Evolutionary conservation across 2,113 vertebrate genomes (phyloP), one percentile per base, ranked within the genome.

Genomic region (Benitochromis conjunctus): DNA sequence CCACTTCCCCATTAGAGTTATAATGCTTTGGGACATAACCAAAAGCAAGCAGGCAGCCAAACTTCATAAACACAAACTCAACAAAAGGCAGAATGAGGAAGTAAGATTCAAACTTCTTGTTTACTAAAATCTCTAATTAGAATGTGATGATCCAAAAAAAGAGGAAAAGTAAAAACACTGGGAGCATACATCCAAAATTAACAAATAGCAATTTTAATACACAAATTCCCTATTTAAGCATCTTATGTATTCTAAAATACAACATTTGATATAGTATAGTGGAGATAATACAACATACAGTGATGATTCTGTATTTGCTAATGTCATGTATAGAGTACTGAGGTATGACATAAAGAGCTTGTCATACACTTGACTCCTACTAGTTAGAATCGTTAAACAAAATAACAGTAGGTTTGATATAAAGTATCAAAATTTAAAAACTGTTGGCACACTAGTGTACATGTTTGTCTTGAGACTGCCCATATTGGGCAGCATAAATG

Each of bases 101-200:
- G 5, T 29, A 1, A 48, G 9, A 18, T 71, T 43, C 41, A 48
- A 26, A 71, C 3, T 0, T 71, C 41, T 46, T 48, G 21, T 71
- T 29, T 18, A 29, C 66, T 74, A 26, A 18, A 48, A 26, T 48
- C 41, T 71, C n/a, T 6, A 9, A 9, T 14, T 13, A 71, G 66
- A 46, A 26, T 46, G 38, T 46, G 21, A 26, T 71, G 5, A 46
- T 26, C 2, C 16, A 46, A 66, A 66, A 41, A 41, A 26, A 38
- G 21, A 26, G 38, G 13, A 0, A 16, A 0, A 2, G 38, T 46
- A 6, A 16, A 46, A 69, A 24, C 13, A 71, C 21, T 1, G 9
- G 38, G 21, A 43, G 64, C 38, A 26, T 9, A 24, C 21, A 46
- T 26, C 21, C 24, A 71, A 10, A 46, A 46, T 46, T 8, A 46